Conservation (phyloP, 2,113 vertebrate genomes). For the Notothenia rossii region DNA sequence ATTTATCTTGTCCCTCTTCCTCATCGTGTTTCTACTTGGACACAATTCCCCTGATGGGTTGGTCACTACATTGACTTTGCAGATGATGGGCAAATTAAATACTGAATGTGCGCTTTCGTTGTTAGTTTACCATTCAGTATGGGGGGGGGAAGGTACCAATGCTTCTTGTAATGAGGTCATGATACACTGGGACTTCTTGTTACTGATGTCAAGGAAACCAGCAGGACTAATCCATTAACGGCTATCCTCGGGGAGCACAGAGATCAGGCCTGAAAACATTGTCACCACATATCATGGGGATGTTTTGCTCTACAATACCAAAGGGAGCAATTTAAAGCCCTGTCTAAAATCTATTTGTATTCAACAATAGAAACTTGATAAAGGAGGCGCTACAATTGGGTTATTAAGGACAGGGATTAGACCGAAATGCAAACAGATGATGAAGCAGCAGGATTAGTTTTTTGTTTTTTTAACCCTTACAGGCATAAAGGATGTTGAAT, state of each 20-base stretch:
- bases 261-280: slow-evolving; percentile 58
- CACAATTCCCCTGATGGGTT: slow-evolving; percentile 16
- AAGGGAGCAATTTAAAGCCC: slow-evolving; percentile 46
- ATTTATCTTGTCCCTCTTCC: slow-evolving; percentile 2
- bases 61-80: slow-evolving; percentile 2
- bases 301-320: slow-evolving; percentile 34
- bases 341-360: slow-evolving; percentile 44
- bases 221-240: slow-evolving; percentile 63
- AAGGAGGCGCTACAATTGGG: not conserved
- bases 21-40: not conserved
- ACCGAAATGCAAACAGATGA: no score
- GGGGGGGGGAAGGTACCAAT: not conserved
- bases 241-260: slow-evolving; percentile 30
- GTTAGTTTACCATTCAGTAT: slow-evolving; percentile 13
- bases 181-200: slow-evolving; percentile 39
- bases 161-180: slow-evolving; percentile 14
- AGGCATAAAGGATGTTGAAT: no score
- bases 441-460: no score
- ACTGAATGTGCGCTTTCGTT: not conserved
- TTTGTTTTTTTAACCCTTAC: no score
- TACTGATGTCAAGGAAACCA: slow-evolving; percentile 47
- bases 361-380: not conserved
- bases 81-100: slow-evolving; percentile 15
- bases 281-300: slow-evolving; percentile 60
- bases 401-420: no score